These are phyloP conservation scores for Onychorhynchus coronatus DNA, from an alignment of 2,113 vertebrate species.

Conservation along the genomic window DNA sequence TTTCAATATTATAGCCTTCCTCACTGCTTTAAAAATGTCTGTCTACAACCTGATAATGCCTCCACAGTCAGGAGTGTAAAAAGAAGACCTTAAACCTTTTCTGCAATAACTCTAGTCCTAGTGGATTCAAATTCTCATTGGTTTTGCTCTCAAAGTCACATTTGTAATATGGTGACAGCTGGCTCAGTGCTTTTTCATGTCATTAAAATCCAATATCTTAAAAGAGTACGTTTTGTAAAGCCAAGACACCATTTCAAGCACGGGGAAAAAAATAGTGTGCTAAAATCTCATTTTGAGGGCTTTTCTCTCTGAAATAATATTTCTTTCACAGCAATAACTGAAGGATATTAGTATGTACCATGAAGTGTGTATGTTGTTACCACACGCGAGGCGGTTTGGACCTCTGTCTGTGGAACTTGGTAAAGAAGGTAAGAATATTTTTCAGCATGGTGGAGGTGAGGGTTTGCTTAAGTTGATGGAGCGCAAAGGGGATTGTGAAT, in stretches of 20 bases:
- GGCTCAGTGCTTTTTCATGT: slow-evolving; percentile 36
- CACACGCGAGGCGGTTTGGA: background rate
- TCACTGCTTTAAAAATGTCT: background rate
- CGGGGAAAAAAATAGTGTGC: background rate
- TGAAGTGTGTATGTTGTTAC: background rate
- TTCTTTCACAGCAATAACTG: background rate
- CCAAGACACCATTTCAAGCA: background rate
- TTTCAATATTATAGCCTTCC: background rate
- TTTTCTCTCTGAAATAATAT: background rate
- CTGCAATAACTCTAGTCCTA: slow-evolving; percentile 35
- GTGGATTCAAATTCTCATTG: slow-evolving; percentile 40
- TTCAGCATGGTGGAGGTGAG: background rate
- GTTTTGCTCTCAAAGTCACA: slow-evolving; percentile 54
- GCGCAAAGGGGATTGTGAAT: background rate
- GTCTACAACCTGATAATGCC: background rate
- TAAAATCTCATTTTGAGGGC: background rate
- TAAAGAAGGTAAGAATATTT: background rate
- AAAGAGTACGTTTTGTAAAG: slow-evolving; percentile 8
- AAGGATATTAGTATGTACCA: background rate
- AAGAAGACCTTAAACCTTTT: slow-evolving; percentile 52
- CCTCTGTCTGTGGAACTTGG: background rate
- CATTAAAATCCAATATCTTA: slow-evolving; percentile 56
- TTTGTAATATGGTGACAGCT: slow-evolving; percentile 57
- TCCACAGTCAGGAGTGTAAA: background rate
- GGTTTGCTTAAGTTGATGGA: background rate